These are phyloP conservation scores for Dasyprocta punctata DNA, from an alignment of 2,113 vertebrate genomes.

Conservation along the genomic window DNA sequence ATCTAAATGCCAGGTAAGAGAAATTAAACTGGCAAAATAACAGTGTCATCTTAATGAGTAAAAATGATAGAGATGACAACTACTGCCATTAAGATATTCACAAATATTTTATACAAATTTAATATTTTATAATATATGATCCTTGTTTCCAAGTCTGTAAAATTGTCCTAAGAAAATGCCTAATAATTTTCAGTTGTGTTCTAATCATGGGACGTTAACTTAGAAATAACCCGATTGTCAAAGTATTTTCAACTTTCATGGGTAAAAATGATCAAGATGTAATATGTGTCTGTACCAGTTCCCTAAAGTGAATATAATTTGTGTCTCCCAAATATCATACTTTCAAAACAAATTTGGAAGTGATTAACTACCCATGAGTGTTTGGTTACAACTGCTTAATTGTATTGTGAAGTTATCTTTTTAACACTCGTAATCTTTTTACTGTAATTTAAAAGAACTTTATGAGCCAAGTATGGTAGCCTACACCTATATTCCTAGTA, in stretches of 20 bases:
- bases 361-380: neutral
- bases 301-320: neutral
- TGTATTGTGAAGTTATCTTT: neutral
- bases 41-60: neutral
- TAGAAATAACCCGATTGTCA: neutral
- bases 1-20: neutral
- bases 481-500: neutral
- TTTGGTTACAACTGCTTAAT: conserved; percentile 11
- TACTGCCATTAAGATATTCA: neutral
- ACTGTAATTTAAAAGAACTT: neutral
- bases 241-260: neutral
- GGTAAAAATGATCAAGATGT: neutral
- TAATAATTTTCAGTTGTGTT: neutral
- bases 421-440: neutral
- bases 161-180: neutral
- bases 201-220: neutral
- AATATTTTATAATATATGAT: neutral
- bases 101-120: neutral
- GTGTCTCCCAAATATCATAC: neutral
- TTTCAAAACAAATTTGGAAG: neutral
- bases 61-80: neutral
- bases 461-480: neutral
- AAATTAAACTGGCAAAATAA: conserved; percentile 27
- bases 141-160: neutral
- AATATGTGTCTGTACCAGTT: neutral